A percentile compares a stretch with the other conserved stretches of the same genome.
These are phyloP conservation scores for Calephelis perditalis DNA, from an alignment of 2,888 invertebrate species.

Conservation along the genomic window DNA sequence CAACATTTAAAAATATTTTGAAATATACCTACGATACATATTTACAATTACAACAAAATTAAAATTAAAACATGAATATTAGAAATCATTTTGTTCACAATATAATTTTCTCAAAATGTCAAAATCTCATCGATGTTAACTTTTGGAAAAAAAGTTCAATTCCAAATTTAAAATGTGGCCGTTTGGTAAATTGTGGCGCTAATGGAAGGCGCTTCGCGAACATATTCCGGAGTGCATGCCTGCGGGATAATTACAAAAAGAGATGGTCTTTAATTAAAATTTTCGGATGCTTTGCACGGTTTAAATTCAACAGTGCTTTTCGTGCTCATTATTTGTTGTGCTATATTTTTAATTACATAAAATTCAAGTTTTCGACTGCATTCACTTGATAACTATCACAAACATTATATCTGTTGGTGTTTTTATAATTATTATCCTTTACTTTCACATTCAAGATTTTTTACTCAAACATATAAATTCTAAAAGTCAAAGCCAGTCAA, in stretches of 20 bases:
- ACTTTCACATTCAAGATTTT: no score
- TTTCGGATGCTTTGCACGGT: constrained; percentile 30
- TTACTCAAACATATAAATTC: no score
- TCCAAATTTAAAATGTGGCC: constrained; percentile 24
- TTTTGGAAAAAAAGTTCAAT: constrained; percentile 21
- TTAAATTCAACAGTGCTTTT: constrained; percentile 29
- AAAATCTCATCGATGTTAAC: no score
- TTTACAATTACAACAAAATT: no score
- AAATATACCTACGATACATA: no score
- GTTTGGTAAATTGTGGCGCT: constrained; percentile 27
- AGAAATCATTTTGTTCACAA: no score
- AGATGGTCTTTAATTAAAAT: constrained; percentile 34
- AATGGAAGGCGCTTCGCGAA: constrained; percentile 23
- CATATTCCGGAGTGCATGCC: constrained; percentile 23
- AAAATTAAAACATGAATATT: no score
- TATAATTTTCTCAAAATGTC: no score
- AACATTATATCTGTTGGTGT: neutral
- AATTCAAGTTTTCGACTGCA: constrained; percentile 13
- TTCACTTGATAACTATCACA: neutral
- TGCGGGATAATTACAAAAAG: constrained; percentile 30
- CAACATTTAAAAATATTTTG: no score
- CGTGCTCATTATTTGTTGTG: constrained; percentile 23
- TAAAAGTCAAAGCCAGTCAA: no score
- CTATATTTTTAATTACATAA: constrained; percentile 22
- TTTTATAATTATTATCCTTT: no score